Percentiles rank a stretch among this genome's conserved stretches.
Evolutionary conservation across 92 coral and sea anemone genomes (phyloP).

Genomic region (Scolanthus callimorphus): DNA sequence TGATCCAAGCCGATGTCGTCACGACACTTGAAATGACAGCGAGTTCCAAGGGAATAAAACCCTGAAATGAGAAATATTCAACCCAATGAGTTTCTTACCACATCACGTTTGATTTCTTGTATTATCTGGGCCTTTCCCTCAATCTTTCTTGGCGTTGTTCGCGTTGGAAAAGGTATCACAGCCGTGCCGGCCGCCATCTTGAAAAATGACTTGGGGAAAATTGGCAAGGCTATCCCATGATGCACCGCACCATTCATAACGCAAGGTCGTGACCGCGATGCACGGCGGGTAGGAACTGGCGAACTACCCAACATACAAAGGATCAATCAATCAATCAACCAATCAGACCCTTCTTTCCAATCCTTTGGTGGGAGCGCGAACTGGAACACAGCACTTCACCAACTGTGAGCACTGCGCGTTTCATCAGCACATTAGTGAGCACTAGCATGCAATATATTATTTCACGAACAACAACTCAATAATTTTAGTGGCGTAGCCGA

Average conservation of each 20-base stretch:
- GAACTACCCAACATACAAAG: too few relatives aligned
- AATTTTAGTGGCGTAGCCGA: too few relatives aligned
- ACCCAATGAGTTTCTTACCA: constrained; percentile 33
- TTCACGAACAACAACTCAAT: too few relatives aligned
- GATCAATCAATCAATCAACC: too few relatives aligned
- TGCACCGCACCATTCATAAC: constrained; percentile 32
- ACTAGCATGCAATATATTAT: too few relatives aligned
- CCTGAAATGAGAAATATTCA: neutral
- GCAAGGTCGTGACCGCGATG: constrained; percentile 12
- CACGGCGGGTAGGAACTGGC: constrained; percentile 43
- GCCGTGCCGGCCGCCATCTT: constrained; percentile 99
- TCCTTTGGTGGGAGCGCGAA: too few relatives aligned
- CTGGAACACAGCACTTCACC: too few relatives aligned
- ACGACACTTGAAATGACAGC: constrained; percentile 20
- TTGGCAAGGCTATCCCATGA: constrained; percentile 37
- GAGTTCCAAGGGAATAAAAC: constrained; percentile 1
- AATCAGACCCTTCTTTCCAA: too few relatives aligned
- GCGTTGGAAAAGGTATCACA: constrained; percentile 85
- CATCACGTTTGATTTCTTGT: constrained; percentile 66
- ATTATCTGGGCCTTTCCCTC: constrained; percentile 69
- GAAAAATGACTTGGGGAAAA: constrained; percentile 83
- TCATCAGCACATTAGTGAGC: too few relatives aligned
- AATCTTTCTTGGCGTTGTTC: constrained; percentile 74
- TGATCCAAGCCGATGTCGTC: constrained; percentile 23
- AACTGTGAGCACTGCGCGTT: too few relatives aligned